Evolutionary conservation across 2,113 vertebrate genomes (phyloP).

Genomic region (Psilopogon haemacephalus): DNA sequence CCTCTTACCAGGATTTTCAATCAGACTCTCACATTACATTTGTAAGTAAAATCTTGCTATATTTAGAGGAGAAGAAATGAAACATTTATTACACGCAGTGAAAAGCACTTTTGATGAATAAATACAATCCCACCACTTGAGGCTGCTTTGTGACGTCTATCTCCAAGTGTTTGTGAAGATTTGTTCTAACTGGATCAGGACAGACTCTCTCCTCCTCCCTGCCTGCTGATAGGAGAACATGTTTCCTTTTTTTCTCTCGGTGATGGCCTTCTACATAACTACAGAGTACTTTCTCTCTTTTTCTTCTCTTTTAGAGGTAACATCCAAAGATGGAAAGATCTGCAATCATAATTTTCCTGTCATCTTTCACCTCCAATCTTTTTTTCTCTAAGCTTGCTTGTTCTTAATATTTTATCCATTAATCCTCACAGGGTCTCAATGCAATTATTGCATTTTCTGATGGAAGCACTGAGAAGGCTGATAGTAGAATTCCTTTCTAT

Average conservation of each 20-base stretch:
- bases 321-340: background rate
- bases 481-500: background rate
- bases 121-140: background rate
- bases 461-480: background rate
- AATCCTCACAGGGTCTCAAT: background rate
- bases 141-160: background rate
- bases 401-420: background rate
- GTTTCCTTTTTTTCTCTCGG: background rate
- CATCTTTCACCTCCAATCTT: background rate
- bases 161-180: background rate
- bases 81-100: background rate
- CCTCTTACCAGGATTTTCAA: background rate
- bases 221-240: background rate
- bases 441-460: background rate
- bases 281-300: background rate
- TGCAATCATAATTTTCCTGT: background rate
- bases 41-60: background rate
- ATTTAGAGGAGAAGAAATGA: background rate
- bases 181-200: background rate
- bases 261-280: background rate
- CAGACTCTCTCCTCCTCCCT: background rate
- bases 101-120: background rate
- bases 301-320: background rate
- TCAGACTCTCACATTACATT: background rate
- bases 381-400: background rate